A percentile compares a stretch with the other conserved stretches of the same genome.
These are phyloP conservation scores for Capra hircus DNA, from an alignment of 2,113 vertebrate genomes.

Conservation along the genomic window DNA sequence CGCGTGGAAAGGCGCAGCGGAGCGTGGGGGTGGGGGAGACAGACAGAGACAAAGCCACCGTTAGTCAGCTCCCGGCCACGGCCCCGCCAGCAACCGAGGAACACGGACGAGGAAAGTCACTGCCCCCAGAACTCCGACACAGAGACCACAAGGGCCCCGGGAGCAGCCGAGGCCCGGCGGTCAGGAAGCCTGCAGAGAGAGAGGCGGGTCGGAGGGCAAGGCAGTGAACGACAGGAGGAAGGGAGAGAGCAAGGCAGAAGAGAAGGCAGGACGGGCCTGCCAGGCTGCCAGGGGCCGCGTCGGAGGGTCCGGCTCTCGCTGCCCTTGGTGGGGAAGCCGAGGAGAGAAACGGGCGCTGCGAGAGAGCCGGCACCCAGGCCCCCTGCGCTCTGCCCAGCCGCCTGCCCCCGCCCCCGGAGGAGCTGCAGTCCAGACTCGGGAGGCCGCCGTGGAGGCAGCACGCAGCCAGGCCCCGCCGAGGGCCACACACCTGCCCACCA, in stretches of 20 bases:
- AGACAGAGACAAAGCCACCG: constrained; percentile 81
- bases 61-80: constrained; percentile 71
- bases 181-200: background rate
- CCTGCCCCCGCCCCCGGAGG: background rate
- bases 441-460: background rate
- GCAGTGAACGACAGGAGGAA: background rate
- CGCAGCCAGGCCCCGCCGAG: background rate
- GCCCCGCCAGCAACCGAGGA: background rate
- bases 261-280: background rate
- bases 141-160: background rate
- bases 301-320: no score
- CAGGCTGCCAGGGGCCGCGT: fast-evolving
- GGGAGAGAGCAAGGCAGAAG: no score
- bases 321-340: no score
- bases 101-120: background rate
- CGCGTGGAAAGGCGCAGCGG: background rate
- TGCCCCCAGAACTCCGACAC: background rate
- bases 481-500: no score
- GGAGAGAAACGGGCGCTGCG: background rate
- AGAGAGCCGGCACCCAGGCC: fast-evolving
- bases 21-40: constrained; percentile 57
- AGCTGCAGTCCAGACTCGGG: background rate
- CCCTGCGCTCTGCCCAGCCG: background rate
- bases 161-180: background rate
- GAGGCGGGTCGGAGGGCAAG: fast-evolving